phyloP scores from a whole-genome alignment of 2,113 vertebrate genomes.

The Hyaena hyaena region DNA sequence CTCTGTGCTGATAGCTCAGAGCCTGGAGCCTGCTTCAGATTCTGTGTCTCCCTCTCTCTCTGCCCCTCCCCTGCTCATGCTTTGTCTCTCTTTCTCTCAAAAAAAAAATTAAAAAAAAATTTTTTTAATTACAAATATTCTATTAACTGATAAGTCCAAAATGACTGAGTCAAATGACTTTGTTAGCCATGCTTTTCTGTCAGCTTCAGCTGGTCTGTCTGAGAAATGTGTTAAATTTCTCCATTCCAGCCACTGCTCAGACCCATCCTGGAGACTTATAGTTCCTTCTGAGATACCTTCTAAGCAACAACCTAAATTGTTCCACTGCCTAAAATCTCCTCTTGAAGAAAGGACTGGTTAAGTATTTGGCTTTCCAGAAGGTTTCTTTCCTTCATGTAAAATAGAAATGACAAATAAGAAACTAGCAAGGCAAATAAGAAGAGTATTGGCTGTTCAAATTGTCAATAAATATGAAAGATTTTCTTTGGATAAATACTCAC shows the following conservation, averaged over 20 bases:
- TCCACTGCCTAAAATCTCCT: neutral
- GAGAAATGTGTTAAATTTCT: accelerated
- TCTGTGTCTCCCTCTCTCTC: no score
- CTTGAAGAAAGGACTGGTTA: neutral
- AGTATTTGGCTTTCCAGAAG: neutral
- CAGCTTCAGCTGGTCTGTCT: neutral
- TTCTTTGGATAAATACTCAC: neutral
- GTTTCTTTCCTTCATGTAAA: neutral
- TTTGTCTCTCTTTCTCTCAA: no score
- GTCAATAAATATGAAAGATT: neutral
- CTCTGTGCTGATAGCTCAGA: no score
- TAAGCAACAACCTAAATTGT: neutral
- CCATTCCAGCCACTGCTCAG: neutral
- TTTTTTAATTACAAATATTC: neutral
- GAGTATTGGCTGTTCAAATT: neutral
- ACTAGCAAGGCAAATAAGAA: neutral
- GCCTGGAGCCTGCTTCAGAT: no score
- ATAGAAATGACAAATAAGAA: neutral
- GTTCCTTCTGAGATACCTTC: neutral
- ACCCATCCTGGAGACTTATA: neutral
- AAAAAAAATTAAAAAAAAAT: no score
- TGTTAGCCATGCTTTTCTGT: neutral
- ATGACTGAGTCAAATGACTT: neutral
- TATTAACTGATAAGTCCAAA: neutral
- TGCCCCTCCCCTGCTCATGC: no score